Evolutionary conservation across 2,888 invertebrate genomes (phyloP), one percentile per base, ranked within the genome.

Genomic region (Watsonalla binaria): DNA sequence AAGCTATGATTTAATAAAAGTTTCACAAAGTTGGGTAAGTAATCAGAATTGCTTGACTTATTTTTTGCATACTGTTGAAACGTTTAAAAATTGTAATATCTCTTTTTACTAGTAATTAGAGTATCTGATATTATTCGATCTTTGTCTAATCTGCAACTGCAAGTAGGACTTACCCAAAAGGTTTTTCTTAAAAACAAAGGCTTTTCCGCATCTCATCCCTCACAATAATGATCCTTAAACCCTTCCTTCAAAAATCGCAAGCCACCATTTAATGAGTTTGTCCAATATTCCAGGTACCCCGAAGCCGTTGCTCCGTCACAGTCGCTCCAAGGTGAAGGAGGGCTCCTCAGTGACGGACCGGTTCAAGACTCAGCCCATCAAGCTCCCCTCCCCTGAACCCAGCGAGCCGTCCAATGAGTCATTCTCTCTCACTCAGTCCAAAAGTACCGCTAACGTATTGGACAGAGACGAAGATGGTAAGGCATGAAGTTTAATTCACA

Each of bases 281-380:
- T 59, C 56, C 6, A 54, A 46, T 49, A 59, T 90, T 91, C n/a
- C 84, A 91, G 91, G 91, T 51, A 83, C 82, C 51, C 89, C 91
- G 35, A 90, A 85, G 67, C 90, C 91, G 53, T 65, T 90, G 54
- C 71, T 91, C 45, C 90, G 91, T 55, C 91, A 91, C 80, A 87
- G 80, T 69, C 85, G 91, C 65, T 86, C 87, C 54, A 91, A 88
- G 68, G 55, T 79, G 58, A 90, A 86, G 72, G 90, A 90, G 62
- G 82, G 80, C 50, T 75, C 82, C 13, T 75, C 84, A n/a, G 78
- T 89, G 61, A 74, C 77, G 52, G 90, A 91, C 50, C 92, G 90
- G 57, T 94, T 94, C 83, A 92, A 92, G 63, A 95, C 95, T 1
- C 95, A 96, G 86, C 95, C 96, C 0, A 93, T 96, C 42, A 94